Conservation (phyloP, 2,888 invertebrate species). For the Parochlus steinenii region DNA sequence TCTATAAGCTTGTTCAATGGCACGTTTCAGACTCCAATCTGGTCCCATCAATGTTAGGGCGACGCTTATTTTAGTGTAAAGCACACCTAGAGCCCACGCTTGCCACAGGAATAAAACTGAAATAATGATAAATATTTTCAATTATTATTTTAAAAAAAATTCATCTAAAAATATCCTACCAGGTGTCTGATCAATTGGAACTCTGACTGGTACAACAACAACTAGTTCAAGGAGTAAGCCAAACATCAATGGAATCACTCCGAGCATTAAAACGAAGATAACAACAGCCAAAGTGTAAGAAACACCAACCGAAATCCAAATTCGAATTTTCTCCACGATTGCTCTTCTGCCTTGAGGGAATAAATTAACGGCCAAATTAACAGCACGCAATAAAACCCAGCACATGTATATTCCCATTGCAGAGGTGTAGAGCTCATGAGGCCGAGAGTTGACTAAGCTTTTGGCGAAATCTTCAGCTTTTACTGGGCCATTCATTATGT, state of each 20-base stretch:
- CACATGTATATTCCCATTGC: slow-evolving; percentile 87
- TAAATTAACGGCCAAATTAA: slow-evolving; percentile 70
- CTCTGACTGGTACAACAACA: slow-evolving; percentile 79
- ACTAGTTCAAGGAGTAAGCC: slow-evolving; percentile 85
- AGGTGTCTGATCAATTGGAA: slow-evolving; percentile 85
- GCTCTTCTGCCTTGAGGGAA: slow-evolving; percentile 75
- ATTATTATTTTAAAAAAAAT: too few species aligned
- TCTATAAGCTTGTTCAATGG: slow-evolving; percentile 84
- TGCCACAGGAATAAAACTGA: slow-evolving; percentile 77
- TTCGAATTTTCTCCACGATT: slow-evolving; percentile 48
- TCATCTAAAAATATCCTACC: too few species aligned
- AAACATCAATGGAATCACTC: slow-evolving; percentile 80
- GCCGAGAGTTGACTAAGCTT: slow-evolving; percentile 37
- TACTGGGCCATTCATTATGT: slow-evolving; percentile 13
- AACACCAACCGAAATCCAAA: slow-evolving; percentile 56
- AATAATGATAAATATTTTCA: too few species aligned
- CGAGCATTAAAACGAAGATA: slow-evolving; percentile 50
- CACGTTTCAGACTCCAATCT: slow-evolving; percentile 82
- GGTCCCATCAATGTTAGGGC: slow-evolving; percentile 97
- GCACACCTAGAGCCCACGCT: slow-evolving; percentile 94
- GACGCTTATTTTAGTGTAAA: slow-evolving; percentile 94
- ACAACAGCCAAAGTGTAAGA: slow-evolving; percentile 64
- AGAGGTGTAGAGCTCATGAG: slow-evolving; percentile 92
- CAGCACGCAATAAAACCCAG: slow-evolving; percentile 77
- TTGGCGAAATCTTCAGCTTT: slow-evolving; percentile 13